Evolutionary conservation across 1,140 invertebrate species (phyloP).

Genomic region (Chrysomallon squamiferum): DNA sequence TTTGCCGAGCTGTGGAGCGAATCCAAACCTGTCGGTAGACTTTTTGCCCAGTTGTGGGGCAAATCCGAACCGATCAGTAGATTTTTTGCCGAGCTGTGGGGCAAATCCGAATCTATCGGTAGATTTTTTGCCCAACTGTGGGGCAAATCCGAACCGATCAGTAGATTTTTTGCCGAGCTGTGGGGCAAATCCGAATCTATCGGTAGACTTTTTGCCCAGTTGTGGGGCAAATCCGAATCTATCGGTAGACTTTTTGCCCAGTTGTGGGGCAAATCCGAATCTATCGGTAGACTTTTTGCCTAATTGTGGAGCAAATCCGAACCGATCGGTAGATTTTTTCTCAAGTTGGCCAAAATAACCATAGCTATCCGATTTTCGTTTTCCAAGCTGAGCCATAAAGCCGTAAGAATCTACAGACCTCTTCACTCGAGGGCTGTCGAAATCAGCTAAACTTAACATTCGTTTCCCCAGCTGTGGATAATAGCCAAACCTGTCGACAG

Average conservation of each 20-base stretch:
- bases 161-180: constrained; percentile 1
- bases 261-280: not conserved
- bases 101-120: constrained; percentile 7
- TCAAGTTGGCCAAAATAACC: constrained; percentile 1
- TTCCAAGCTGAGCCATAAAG: constrained; percentile 2
- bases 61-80: constrained; percentile 2
- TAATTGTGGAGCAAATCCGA: not conserved
- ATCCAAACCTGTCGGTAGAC: not conserved
- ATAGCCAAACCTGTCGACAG: not conserved
- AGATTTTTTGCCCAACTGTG: constrained; percentile 8
- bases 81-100: constrained; percentile 7
- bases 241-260: not conserved
- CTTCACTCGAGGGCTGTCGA: constrained; percentile 1
- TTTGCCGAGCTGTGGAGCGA: not conserved
- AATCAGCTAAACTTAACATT: not conserved
- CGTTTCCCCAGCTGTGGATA: constrained; percentile 7
- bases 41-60: constrained; percentile 2
- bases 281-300: not conserved
- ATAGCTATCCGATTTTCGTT: not conserved
- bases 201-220: not conserved
- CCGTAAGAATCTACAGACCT: not conserved
- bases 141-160: constrained; percentile 3
- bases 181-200: not conserved
- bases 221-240: not conserved
- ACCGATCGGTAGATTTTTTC: not conserved